A percentile compares a stretch with the other conserved stretches of the same genome.
These are phyloP conservation scores for Epizoanthus illoricatus DNA, from an alignment of 92 coral and sea anemone species.

Conservation along the genomic window DNA sequence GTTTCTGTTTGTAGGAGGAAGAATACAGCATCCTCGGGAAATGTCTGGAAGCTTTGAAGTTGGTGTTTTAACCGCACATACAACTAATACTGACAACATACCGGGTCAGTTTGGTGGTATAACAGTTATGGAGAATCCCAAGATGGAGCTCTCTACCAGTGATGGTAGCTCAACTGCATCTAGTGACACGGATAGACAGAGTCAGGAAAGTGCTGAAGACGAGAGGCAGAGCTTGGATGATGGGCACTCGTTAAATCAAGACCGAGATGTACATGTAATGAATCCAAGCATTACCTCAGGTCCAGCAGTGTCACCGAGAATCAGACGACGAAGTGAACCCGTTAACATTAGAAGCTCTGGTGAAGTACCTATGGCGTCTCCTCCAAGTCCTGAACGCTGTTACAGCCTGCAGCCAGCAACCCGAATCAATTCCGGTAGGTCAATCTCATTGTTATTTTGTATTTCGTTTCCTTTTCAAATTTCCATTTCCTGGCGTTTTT, in stretches of 20 bases:
- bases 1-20: no score
- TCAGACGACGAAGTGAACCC: neutral
- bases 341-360: no score
- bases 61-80: neutral
- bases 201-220: neutral
- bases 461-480: neutral
- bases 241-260: neutral
- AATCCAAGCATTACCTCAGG: no score
- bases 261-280: neutral
- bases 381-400: neutral
- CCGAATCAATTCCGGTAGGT: neutral
- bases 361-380: neutral
- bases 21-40: neutral
- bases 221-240: neutral
- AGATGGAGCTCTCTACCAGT: neutral
- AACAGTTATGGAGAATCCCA: neutral
- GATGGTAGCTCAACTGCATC: neutral
- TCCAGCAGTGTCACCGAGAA: neutral
- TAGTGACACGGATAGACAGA: neutral
- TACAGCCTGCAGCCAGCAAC: neutral
- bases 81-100: neutral
- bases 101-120: slow-evolving; percentile 3
- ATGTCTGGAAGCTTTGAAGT: neutral
- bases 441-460: neutral
- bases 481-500: neutral